phyloP scores from a whole-genome alignment of 30 jellyfish, hydroid and myxozoan genomes.

The Aurelia aurita complex sp. Pacific region DNA sequence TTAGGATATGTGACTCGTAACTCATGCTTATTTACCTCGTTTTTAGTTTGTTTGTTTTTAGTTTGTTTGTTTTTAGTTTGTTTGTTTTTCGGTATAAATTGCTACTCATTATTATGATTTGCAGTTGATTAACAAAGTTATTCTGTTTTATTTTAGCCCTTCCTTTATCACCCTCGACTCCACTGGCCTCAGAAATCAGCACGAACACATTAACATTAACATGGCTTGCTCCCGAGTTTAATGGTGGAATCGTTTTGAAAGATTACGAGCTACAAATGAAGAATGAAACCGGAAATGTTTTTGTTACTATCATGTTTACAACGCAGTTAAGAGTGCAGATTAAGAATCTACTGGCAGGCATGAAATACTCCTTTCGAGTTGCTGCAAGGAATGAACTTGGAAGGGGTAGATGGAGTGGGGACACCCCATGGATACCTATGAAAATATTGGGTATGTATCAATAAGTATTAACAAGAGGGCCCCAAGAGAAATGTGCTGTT shows the following conservation, averaged over 20 bases:
- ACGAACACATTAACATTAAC: conserved; percentile 63
- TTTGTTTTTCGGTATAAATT: too few relatives aligned
- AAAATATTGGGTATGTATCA: conserved; percentile 2
- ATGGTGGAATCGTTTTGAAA: conserved; percentile 86
- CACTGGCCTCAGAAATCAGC: conserved; percentile 62
- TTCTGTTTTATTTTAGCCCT: conserved; percentile 45
- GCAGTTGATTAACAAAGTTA: not conserved
- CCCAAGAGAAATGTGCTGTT: too few relatives aligned
- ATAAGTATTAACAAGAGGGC: too few relatives aligned
- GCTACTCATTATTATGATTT: not conserved
- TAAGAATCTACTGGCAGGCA: conserved; percentile 70
- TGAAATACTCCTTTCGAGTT: conserved; percentile 68
- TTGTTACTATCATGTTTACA: conserved; percentile 24
- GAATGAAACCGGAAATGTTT: conserved; percentile 48
- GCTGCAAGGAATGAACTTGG: conserved; percentile 87
- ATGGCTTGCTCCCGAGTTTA: conserved; percentile 85
- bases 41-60: too few relatives aligned
- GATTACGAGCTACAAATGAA: conserved; percentile 67
- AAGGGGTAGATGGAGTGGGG: conserved; percentile 71
- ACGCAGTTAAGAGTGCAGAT: conserved; percentile 42
- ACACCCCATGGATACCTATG: conserved; percentile 57
- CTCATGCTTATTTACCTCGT: too few relatives aligned
- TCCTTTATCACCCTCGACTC: conserved; percentile 85
- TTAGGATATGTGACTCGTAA: too few relatives aligned
- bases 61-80: too few relatives aligned